Conservation (phyloP, 2,113 vertebrate genomes). For the Collichthys lucidus region DNA sequence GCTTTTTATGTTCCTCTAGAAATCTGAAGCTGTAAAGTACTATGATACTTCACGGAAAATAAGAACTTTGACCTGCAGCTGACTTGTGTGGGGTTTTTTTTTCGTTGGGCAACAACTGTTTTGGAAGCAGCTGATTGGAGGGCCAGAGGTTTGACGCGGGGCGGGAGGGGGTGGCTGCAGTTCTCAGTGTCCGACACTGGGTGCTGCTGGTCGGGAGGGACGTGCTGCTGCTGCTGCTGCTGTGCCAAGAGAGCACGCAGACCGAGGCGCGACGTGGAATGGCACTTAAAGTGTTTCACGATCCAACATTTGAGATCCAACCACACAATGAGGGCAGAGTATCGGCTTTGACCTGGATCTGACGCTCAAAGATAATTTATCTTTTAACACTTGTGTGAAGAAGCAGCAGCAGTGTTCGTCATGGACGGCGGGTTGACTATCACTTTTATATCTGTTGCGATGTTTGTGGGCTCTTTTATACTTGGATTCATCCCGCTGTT, state of each 20-base stretch:
- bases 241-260: neutral
- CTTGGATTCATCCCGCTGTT: slow-evolving; percentile 85
- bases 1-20: neutral
- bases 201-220: slow-evolving; percentile 54
- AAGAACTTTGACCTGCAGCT: no score
- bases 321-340: neutral
- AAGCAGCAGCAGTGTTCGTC: neutral
- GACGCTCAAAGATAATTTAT: neutral
- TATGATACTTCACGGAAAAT: neutral
- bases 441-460: slow-evolving; percentile 82
- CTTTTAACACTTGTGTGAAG: neutral
- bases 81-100: no score
- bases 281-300: neutral
- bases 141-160: neutral
- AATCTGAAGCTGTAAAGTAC: neutral
- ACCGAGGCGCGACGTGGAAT: slow-evolving; percentile 76
- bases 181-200: slow-evolving; percentile 30
- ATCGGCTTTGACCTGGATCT: neutral
- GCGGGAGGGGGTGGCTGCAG: slow-evolving; percentile 7
- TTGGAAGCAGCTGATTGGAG: neutral
- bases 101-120: no score
- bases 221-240: neutral
- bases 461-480: slow-evolving; percentile 85
- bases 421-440: slow-evolving; percentile 85
- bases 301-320: neutral